Evolutionary conservation across 2,797 vertebrate genomes (phyloP).

Genomic region (Chelmon rostratus): DNA sequence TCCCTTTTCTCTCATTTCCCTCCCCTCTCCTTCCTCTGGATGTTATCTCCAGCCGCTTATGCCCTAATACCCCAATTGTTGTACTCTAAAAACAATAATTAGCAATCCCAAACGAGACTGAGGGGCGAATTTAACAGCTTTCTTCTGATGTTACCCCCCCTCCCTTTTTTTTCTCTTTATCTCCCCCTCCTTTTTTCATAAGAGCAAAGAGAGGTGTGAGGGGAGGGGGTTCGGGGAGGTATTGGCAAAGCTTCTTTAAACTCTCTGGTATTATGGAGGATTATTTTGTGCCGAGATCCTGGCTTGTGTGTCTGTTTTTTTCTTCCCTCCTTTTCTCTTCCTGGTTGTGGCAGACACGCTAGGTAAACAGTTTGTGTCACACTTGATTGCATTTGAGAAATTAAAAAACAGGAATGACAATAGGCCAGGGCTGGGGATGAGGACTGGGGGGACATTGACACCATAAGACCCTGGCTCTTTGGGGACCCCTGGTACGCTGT

Average conservation of each 20-base stretch:
- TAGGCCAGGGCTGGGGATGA: constrained; percentile 72
- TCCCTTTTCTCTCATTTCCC: constrained; percentile 49
- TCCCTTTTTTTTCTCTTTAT: constrained; percentile 63
- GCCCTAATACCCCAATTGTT: constrained; percentile 87
- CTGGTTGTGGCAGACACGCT: constrained; percentile 85
- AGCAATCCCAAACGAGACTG: constrained; percentile 84
- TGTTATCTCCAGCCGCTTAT: constrained; percentile 86
- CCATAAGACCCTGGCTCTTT: constrained; percentile 86
- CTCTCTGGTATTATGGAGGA: constrained; percentile 87
- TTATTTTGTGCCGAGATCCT: constrained; percentile 87
- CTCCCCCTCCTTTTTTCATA: constrained; percentile 74
- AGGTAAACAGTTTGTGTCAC: constrained; percentile 90
- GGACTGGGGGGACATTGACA: constrained; percentile 81
- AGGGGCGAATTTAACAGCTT: constrained; percentile 83
- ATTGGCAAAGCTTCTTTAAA: constrained; percentile 89
- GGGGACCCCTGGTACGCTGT: constrained; percentile 92
- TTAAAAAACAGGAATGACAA: constrained; percentile 88
- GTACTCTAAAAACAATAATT: constrained; percentile 88
- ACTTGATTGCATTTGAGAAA: constrained; percentile 88
- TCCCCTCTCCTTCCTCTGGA: constrained; percentile 77
- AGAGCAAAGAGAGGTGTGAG: constrained; percentile 77
- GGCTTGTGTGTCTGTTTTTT: constrained; percentile 75
- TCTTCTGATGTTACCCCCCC: constrained; percentile 72
- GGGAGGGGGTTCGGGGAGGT: constrained; percentile 45
- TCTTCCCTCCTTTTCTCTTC: constrained; percentile 75